Evolutionary conservation across 2,888 invertebrate species (phyloP).

Genomic region (Blastobasis lacticolella): DNA sequence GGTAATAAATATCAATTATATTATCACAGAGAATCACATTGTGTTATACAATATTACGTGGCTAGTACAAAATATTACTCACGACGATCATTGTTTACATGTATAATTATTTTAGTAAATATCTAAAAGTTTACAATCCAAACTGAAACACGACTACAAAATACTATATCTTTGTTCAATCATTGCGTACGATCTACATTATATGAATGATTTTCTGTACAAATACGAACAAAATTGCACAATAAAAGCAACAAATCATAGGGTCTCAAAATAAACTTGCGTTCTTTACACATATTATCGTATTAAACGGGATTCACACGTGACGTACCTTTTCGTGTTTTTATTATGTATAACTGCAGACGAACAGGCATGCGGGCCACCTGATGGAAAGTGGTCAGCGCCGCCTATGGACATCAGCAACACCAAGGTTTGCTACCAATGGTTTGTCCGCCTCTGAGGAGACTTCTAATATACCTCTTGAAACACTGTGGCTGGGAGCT

Average conservation of each 20-base stretch:
- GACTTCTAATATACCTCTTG: no score
- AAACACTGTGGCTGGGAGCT: no score
- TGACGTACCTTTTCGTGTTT: no score
- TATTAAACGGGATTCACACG: no score
- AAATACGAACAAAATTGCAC: slow-evolving; percentile 36
- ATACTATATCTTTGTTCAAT: slow-evolving; percentile 37
- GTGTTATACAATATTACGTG: slow-evolving; percentile 71
- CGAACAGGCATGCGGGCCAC: no score
- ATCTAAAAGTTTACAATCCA: slow-evolving; percentile 36
- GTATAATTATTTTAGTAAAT: slow-evolving; percentile 28
- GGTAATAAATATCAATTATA: slow-evolving; percentile 69
- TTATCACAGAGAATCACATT: slow-evolving; percentile 75
- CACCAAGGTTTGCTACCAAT: no score
- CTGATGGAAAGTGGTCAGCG: no score
- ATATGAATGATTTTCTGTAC: slow-evolving; percentile 8
- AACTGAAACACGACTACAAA: slow-evolving; percentile 47
- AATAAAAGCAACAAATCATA: slow-evolving; percentile 39
- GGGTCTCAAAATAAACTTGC: no score
- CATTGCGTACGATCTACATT: slow-evolving; percentile 9
- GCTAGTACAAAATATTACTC: slow-evolving; percentile 68
- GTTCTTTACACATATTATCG: no score
- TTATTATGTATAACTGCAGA: no score
- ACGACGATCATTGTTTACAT: slow-evolving; percentile 43
- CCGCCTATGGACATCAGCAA: no score
- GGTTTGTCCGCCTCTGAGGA: no score